Evolutionary conservation across 1,140 invertebrate genomes (phyloP), one percentile per base, ranked within the genome.

Genomic region (Pollicipes pollicipes): DNA sequence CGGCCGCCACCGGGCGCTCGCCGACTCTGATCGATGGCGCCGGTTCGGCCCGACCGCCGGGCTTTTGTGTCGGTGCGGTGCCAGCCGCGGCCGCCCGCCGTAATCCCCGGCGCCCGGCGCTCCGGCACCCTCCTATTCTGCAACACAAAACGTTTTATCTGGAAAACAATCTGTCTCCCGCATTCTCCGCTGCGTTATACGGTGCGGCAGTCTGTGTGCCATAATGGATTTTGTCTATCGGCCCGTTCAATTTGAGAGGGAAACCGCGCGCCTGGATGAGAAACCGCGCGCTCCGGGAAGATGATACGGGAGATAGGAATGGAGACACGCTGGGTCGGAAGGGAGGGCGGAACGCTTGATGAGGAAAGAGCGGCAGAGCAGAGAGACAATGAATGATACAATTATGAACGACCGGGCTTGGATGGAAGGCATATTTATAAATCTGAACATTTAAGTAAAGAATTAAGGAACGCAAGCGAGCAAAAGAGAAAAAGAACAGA

Each of bases 111-210:
- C 45, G 45, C 24, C 13, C 6, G 13, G 45, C 45, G 24, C 45
- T 2, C 45, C 10, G 35, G 6, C 35, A n/a, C n/a, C n/a, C n/a
- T n/a, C n/a, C n/a, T n/a, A n/a, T n/a, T 10, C 45, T 58, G 45
- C 45, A 58, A 58, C 45, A 58, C 45, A 58, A 58, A 58, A 58
- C 45, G 45, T 58, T 58, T 58, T 58, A 58, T 58, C 45, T 58
- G 45, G 17, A 58, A 58, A 58, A 58, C 45, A 58, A 58, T 58
- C 45, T 58, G 45, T 58, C 45, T 58, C 45, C 45, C 10, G 45
- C 45, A 58, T 58, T 58, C 45, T 58, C 13, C 13, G 21, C 45
- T 58, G 45, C 45, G 24, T 58, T 58, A 58, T 58, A 10, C 45
- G 6, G 8, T 21, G 10, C 10, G 10, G 45, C 21, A 10, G 45